These are phyloP conservation scores for Habropoda laboriosa DNA, from an alignment of 1,140 invertebrate species.

Conservation along the genomic window DNA sequence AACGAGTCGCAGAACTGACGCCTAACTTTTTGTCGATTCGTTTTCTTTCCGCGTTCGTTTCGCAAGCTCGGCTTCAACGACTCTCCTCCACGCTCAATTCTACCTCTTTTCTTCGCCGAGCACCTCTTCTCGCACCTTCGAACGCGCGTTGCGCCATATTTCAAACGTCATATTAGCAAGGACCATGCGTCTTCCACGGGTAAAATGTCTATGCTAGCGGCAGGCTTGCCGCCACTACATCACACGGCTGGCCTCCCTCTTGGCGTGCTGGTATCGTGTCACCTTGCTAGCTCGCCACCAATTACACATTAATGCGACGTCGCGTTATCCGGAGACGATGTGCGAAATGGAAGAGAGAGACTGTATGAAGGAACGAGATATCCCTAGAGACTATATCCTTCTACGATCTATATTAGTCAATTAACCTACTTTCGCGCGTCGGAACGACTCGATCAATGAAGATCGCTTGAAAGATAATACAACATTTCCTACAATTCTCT, in stretches of 20 bases:
- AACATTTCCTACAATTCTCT: conserved; percentile 31
- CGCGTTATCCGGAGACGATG: conserved; percentile 67
- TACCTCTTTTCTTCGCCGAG: conserved; percentile 40
- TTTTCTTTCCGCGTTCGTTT: conserved; percentile 20
- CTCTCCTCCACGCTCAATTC: conserved; percentile 21
- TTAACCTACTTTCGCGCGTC: conserved; percentile 68
- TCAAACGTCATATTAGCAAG: conserved; percentile 77
- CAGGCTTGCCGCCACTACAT: conserved; percentile 69
- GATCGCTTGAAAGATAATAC: conserved; percentile 42
- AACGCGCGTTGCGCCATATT: conserved; percentile 73
- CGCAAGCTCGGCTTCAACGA: neutral
- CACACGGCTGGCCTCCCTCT: conserved; percentile 64
- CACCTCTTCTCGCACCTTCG: conserved; percentile 51
- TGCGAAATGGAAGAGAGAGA: conserved; percentile 43
- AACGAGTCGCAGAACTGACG: neutral
- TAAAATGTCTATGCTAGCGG: conserved; percentile 73
- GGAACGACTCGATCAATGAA: conserved; percentile 56
- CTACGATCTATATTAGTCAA: conserved; percentile 63
- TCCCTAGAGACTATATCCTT: conserved; percentile 61
- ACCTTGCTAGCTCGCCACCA: conserved; percentile 65
- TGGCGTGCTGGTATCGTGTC: conserved; percentile 63
- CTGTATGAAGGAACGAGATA: conserved; percentile 8
- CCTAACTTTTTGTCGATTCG: neutral
- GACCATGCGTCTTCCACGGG: conserved; percentile 75
- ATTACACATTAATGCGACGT: conserved; percentile 73